Evolutionary conservation across 1,140 invertebrate species (phyloP).

Genomic region (Agrilus planipennis): DNA sequence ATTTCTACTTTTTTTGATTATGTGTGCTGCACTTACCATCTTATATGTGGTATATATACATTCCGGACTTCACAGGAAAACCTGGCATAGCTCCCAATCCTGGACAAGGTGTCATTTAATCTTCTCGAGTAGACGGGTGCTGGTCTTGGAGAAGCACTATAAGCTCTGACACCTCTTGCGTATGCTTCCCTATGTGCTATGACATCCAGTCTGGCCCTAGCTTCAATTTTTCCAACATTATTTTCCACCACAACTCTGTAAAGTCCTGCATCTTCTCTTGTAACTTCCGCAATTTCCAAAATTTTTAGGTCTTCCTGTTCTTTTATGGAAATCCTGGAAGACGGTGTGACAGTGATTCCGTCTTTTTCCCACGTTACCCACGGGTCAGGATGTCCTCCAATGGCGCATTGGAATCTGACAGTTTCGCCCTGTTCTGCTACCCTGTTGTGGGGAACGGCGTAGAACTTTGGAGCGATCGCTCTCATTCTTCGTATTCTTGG

Average conservation of each 20-base stretch:
- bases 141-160: conserved; percentile 34
- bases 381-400: conserved; percentile 61
- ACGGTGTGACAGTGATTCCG: conserved; percentile 48
- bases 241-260: conserved; percentile 74
- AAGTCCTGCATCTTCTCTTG: conserved; percentile 63
- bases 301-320: conserved; percentile 65
- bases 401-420: conserved; percentile 65
- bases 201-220: conserved; percentile 67
- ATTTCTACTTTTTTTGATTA: too few relatives aligned
- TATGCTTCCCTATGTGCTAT: conserved; percentile 44
- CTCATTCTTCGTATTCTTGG: conserved; percentile 6
- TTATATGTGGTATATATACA: conserved; percentile 42
- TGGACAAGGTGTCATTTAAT: conserved; percentile 33
- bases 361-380: conserved; percentile 76
- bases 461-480: conserved; percentile 62
- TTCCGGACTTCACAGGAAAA: conserved; percentile 44
- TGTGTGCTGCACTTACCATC: too few relatives aligned
- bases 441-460: conserved; percentile 74
- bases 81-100: conserved; percentile 42
- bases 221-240: conserved; percentile 67
- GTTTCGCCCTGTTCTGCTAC: conserved; percentile 73
- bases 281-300: conserved; percentile 67
- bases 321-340: conserved; percentile 51
- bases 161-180: conserved; percentile 31
- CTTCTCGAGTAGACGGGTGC: conserved; percentile 28